A percentile compares a stretch with the other conserved stretches of the same genome.
These are phyloP conservation scores for Laticauda colubrina DNA, from an alignment of 2,113 vertebrate species.

Conservation along the genomic window DNA sequence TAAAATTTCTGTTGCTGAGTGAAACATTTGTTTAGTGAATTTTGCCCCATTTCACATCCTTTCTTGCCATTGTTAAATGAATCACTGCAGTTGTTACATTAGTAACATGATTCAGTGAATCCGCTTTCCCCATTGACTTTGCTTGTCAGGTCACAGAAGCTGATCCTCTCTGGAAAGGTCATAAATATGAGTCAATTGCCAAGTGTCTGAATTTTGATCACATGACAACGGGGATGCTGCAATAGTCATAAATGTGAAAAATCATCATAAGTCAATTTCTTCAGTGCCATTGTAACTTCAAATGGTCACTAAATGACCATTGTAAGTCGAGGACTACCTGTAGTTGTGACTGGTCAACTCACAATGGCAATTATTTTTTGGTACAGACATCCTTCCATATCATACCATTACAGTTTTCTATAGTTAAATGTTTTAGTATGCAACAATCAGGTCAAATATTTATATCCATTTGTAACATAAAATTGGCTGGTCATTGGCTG, in stretches of 20 bases:
- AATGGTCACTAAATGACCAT: not conserved
- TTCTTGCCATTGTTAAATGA: not conserved
- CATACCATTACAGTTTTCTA: not conserved
- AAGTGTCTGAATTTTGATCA: not conserved
- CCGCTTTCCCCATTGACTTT: not conserved
- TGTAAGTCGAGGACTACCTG: not conserved
- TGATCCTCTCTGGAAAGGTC: not conserved
- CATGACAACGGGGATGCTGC: not conserved
- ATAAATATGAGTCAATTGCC: not conserved
- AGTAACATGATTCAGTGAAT: not conserved
- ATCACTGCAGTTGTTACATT: not conserved
- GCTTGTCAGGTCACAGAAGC: not conserved
- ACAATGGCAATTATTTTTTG: not conserved
- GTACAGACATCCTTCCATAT: not conserved
- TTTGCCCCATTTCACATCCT: not conserved
- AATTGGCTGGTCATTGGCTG: conserved; percentile 15
- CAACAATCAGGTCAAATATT: not conserved
- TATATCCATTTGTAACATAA: fast-evolving
- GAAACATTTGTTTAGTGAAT: not conserved
- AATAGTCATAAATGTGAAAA: not conserved
- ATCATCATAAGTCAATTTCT: not conserved
- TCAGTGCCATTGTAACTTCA: not conserved
- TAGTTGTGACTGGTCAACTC: not conserved
- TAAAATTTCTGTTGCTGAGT: not conserved
- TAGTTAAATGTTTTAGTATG: not conserved